Percentiles rank a stretch among this genome's conserved stretches.
phyloP scores from a whole-genome alignment of 2,888 invertebrate genomes.

The Bedellia somnulentella region DNA sequence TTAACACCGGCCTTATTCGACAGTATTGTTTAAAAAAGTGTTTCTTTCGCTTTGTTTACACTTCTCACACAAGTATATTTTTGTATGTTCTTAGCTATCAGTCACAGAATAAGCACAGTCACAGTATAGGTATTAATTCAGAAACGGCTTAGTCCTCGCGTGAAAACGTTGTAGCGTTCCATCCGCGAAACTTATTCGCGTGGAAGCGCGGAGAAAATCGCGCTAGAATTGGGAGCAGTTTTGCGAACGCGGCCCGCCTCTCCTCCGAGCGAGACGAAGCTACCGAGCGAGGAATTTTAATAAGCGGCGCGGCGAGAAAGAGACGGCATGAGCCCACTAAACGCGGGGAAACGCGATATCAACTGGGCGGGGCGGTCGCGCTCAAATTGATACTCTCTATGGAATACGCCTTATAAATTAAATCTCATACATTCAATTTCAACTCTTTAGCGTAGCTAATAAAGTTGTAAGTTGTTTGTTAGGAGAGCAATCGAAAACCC shows the following conservation, averaged over 20 bases:
- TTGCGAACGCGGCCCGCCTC: constrained; percentile 36
- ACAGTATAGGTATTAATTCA: neutral
- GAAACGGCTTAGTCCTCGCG: neutral
- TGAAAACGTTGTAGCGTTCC: neutral
- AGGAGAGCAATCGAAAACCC: constrained; percentile 19
- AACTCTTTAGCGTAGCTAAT: constrained; percentile 11
- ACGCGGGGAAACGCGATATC: constrained; percentile 56
- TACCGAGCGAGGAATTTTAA: constrained; percentile 56
- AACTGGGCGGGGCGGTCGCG: constrained; percentile 57
- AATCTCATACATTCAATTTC: constrained; percentile 11
- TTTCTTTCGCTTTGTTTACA: too few species aligned
- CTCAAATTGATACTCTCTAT: constrained; percentile 53
- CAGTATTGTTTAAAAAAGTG: too few species aligned
- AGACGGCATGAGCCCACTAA: constrained; percentile 44
- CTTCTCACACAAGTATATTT: neutral
- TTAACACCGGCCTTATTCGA: too few species aligned
- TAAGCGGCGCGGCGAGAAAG: constrained; percentile 53
- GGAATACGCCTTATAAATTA: constrained; percentile 49
- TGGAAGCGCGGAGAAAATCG: constrained; percentile 54
- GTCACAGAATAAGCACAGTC: neutral
- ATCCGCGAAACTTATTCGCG: constrained; percentile 42
- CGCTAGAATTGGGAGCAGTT: constrained; percentile 48
- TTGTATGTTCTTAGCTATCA: neutral
- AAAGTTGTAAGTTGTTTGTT: constrained; percentile 17
- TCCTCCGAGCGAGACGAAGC: constrained; percentile 49